Base-by-base conservation (phyloP, 2,797 vertebrate genomes). In the Synanceia verrucosa region DNA sequence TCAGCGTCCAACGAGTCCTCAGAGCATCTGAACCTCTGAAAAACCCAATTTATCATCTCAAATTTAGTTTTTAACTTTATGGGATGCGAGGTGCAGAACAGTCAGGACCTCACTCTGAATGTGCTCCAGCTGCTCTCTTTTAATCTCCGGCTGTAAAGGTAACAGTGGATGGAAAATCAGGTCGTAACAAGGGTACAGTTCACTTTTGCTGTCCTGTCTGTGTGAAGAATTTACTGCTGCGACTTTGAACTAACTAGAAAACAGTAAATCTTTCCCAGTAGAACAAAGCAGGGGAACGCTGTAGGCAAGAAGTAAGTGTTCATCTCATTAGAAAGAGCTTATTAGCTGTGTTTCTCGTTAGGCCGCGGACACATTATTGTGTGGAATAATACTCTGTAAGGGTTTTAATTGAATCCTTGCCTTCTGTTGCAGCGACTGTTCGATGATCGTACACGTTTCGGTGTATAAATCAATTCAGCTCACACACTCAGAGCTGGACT, bases 201-300 rank as follows among this genome's bases (percentile, higher is more conserved):
- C 60, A 57, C 75, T 83, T 77, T 76, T 84, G 53, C 80, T 89
- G 88, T 92, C 90, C 79, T 76, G 83, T 83, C 70, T 70, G 66
- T 76, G 41, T 82, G 81, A 79, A 85, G 81, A 79, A 86, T 91
- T 91, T 87, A 92, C 78, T 68, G 86, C 76, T 69, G 14, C 18
- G 60, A 63, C 86, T 91, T 90, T 90, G 82, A 90, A 89, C 88
- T 90, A 71, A 71, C 83, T 64, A 92, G 66, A 84, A 82, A 83
- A 84, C 46, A 86, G 83, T 92, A 90, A 92, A 90, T 89, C 77
- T 84, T 58, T 75, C 60, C 44, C 51, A 14, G 57, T 63, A 78
- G 77, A 87, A 80, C 72, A 82, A 73, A 85, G 84, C 64, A 9
- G 57, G 67, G 75, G 31, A 79, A 24, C 4, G 56, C 70, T 70